Evolutionary conservation across 2,888 invertebrate species (phyloP).

Genomic region (Epirrhoe tristata): DNA sequence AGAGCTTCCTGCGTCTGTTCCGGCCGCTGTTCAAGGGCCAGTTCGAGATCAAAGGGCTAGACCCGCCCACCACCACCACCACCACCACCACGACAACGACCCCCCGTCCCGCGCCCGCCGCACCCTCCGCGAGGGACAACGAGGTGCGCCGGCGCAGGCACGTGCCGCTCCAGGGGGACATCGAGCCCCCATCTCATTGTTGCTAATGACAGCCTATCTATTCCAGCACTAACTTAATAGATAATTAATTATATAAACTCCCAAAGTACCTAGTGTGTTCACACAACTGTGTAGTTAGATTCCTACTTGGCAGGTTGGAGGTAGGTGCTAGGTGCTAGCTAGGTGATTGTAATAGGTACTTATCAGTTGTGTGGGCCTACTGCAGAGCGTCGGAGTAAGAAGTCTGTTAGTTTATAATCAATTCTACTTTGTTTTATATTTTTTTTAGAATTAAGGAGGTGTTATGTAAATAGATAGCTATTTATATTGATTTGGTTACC

Average conservation of each 20-base stretch:
- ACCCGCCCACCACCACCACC: conserved; percentile 84
- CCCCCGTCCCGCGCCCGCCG: conserved; percentile 22
- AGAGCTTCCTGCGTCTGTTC: conserved; percentile 89
- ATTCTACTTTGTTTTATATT: background rate
- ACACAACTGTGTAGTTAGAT: no score
- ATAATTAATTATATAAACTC: no score
- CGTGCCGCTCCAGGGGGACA: conserved; percentile 6
- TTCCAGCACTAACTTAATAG: background rate
- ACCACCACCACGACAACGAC: conserved; percentile 58
- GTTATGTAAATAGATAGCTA: background rate
- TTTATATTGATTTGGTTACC: background rate
- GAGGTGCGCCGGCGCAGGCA: conserved; percentile 61
- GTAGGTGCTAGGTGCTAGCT: no score
- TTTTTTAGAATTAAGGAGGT: background rate
- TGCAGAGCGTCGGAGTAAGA: no score
- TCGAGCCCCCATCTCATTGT: background rate
- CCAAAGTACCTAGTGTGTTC: no score
- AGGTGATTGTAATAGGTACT: no score
- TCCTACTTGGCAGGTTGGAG: no score
- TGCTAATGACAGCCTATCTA: background rate
- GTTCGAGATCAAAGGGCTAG: conserved; percentile 90
- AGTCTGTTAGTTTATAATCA: no score
- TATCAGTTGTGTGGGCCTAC: no score
- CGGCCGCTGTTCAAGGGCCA: conserved; percentile 90
- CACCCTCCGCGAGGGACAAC: conserved; percentile 55